Conservation (phyloP, 2,888 invertebrate species). For the Apamea anceps region DNA sequence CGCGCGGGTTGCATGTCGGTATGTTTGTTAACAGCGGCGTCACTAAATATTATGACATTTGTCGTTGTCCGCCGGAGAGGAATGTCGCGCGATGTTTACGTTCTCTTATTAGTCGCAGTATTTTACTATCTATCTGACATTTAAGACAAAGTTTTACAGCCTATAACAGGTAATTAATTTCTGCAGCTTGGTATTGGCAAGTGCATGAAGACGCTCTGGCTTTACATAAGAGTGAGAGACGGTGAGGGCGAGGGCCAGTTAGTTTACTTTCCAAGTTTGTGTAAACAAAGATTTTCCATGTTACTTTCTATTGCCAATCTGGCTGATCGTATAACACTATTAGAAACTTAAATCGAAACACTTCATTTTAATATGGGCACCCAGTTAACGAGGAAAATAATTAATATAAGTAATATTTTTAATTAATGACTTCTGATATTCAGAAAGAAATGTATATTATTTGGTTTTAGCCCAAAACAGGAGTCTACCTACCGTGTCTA, state of each 20-base stretch:
- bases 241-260: not conserved
- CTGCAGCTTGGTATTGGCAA: not conserved
- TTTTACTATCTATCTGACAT: not conserved
- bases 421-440: not conserved
- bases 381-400: not conserved
- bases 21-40: constrained; percentile 33
- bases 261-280: not conserved
- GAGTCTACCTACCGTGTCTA: not conserved
- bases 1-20: constrained; percentile 39
- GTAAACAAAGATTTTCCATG: not conserved
- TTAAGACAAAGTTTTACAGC: not conserved
- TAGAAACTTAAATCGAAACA: not conserved
- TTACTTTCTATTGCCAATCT: not conserved
- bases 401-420: not conserved
- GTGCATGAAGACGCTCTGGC: not conserved
- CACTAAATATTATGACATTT: constrained; percentile 82
- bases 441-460: not conserved
- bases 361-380: not conserved
- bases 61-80: constrained; percentile 69
- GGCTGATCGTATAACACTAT: not conserved
- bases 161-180: not conserved
- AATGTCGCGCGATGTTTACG: constrained; percentile 67
- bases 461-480: not conserved
- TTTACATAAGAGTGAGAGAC: not conserved
- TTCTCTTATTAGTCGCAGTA: constrained; percentile 71